Conservation (phyloP, 2,113 vertebrate species). For the Serilophus lunatus region DNA sequence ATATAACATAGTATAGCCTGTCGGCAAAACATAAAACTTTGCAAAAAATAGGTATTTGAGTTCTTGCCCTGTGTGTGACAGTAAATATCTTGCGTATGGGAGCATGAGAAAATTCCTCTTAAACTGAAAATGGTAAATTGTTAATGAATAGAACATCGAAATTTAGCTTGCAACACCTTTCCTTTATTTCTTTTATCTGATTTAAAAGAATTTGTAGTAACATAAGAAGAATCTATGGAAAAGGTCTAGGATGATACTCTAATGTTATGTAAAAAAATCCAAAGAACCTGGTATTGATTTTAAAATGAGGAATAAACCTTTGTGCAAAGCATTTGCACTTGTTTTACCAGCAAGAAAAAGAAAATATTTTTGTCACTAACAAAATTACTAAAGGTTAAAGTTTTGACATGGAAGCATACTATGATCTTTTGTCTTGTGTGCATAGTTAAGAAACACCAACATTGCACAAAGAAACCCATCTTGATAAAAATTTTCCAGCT, state of each 20-base stretch:
- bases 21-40: background rate
- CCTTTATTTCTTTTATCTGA: background rate
- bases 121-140: background rate
- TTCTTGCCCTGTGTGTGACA: background rate
- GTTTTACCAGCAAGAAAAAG: background rate
- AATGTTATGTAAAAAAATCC: background rate
- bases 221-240: background rate
- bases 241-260: background rate
- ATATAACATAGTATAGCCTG: background rate
- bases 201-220: background rate
- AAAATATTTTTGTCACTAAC: background rate
- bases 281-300: background rate
- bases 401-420: background rate
- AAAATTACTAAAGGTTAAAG: background rate
- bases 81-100: background rate
- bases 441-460: background rate
- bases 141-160: background rate
- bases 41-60: background rate
- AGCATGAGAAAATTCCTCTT: background rate
- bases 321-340: background rate
- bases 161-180: background rate
- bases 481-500: background rate
- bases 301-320: background rate
- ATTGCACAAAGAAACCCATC: background rate
- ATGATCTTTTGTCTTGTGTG: background rate